These are phyloP conservation scores for Drosophila insularis DNA, from an alignment of 1,140 invertebrate species.

Conservation along the genomic window DNA sequence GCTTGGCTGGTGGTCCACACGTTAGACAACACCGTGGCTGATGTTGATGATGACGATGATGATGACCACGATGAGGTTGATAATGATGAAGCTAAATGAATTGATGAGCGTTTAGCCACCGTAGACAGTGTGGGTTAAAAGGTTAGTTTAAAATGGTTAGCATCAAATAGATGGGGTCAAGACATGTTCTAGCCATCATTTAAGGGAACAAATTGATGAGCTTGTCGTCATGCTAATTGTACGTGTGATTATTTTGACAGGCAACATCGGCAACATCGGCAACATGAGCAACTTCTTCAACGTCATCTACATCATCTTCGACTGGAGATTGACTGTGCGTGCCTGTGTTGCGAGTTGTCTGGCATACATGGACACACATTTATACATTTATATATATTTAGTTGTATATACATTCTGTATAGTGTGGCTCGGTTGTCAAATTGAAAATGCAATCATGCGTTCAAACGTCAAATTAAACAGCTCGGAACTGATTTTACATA, in stretches of 20 bases:
- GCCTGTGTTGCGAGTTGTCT: background rate
- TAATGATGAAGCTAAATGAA: conserved; percentile 64
- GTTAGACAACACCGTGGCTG: conserved; percentile 40
- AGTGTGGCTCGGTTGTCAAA: conserved; percentile 60
- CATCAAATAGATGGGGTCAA: background rate
- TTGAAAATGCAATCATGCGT: conserved; percentile 79
- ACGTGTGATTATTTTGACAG: conserved; percentile 82
- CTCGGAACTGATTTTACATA: conserved; percentile 77
- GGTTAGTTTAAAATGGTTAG: background rate
- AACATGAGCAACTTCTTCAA: conserved; percentile 31
- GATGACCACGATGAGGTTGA: background rate
- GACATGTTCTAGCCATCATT: conserved; percentile 1
- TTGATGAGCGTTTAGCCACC: conserved; percentile 65
- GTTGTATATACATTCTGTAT: background rate
- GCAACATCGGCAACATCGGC: conserved; percentile 34
- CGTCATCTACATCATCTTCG: conserved; percentile 5
- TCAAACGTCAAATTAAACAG: conserved; percentile 81
- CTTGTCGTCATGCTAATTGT: conserved; percentile 79
- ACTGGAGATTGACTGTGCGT: conserved; percentile 6
- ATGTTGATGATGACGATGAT: background rate
- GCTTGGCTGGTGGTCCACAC: conserved; percentile 74
- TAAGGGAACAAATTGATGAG: conserved; percentile 62
- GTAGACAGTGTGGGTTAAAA: conserved; percentile 37
- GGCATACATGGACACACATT: background rate
- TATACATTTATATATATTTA: no score